These are phyloP conservation scores for Ia io DNA, from an alignment of 2,113 vertebrate genomes.

Conservation along the genomic window DNA sequence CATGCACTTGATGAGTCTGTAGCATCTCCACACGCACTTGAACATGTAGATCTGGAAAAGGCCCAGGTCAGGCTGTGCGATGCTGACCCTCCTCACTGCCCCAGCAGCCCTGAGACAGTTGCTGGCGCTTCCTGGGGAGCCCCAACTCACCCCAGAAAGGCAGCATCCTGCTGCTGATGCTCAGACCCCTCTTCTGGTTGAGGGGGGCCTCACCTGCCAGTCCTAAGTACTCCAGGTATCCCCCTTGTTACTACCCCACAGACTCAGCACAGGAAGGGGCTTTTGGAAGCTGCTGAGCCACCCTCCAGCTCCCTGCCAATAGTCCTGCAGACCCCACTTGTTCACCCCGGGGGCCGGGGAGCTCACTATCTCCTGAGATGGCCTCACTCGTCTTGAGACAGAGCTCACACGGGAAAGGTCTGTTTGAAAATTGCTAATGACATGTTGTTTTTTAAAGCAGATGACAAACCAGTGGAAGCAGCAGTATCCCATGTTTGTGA, in stretches of 20 bases:
- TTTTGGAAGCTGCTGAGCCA: not conserved
- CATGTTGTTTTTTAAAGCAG: not conserved
- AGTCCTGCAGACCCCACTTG: not conserved
- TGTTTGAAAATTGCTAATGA: not conserved
- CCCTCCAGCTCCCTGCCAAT: not conserved
- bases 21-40: constrained; percentile 82
- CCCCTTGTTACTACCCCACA: no score
- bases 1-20: constrained; percentile 70
- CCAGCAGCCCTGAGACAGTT: not conserved
- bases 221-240: fast-evolving
- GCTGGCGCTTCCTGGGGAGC: not conserved
- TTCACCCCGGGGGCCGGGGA: fast-evolving
- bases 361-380: not conserved
- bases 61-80: not conserved
- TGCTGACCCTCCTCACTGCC: fast-evolving
- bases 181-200: not conserved
- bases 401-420: not conserved
- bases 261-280: not conserved
- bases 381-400: not conserved
- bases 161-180: not conserved
- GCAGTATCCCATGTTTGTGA: not conserved
- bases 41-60: constrained; percentile 82
- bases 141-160: not conserved
- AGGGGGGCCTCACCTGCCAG: not conserved
- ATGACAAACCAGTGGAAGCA: not conserved